Evolutionary conservation across 2,113 vertebrate genomes (phyloP).

Genomic region (Lycocorax pyrrhopterus): DNA sequence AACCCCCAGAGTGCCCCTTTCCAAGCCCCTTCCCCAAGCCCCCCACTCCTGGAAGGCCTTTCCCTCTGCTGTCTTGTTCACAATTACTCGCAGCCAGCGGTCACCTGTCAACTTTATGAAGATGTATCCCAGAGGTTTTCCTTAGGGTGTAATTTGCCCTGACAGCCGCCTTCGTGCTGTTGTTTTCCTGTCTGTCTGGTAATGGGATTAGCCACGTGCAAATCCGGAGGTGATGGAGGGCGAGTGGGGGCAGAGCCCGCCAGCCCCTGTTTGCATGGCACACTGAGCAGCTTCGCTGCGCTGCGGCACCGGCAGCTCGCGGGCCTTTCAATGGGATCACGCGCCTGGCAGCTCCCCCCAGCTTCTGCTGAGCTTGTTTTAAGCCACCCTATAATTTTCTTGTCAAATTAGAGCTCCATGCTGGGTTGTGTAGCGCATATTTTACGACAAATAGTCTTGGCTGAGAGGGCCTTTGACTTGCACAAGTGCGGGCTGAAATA

Average conservation of each 20-base stretch:
- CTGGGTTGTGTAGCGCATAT: neutral
- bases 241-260: accelerated
- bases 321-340: neutral
- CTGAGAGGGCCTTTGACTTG: neutral
- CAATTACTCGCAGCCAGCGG: neutral
- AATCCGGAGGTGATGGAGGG: conserved; percentile 6
- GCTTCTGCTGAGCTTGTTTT: neutral
- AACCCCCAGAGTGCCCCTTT: neutral
- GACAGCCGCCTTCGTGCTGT: neutral
- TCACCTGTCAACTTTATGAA: neutral
- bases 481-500: neutral
- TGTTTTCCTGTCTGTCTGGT: neutral
- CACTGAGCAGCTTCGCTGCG: accelerated
- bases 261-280: neutral
- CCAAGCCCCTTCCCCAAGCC: neutral
- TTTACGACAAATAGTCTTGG: neutral
- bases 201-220: conserved; percentile 2
- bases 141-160: neutral
- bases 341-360: neutral
- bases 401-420: neutral
- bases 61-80: neutral
- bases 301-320: accelerated
- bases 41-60: accelerated
- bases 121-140: neutral
- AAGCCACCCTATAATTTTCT: conserved; percentile 19